Base-by-base conservation (phyloP, 1,140 invertebrate species). In the Nixonia krombeini region DNA sequence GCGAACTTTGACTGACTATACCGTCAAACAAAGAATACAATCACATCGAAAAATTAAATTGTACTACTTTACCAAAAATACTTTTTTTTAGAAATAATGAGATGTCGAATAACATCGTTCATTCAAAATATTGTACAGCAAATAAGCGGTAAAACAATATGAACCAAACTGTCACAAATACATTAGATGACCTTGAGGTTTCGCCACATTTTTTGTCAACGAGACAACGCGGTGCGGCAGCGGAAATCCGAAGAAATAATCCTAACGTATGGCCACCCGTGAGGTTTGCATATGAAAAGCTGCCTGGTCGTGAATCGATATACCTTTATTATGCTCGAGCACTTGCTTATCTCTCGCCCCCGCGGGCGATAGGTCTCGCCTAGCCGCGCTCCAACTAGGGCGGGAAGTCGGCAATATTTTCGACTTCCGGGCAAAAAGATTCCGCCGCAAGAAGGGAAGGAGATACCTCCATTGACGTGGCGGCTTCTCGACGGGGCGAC, bases 201-300 rank as follows among this genome's bases (percentile, higher is more conserved):
- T 35, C 17, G 38, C 31, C 16, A 50, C 29, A 61, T 61, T 51
- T 61, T 42, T 68, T 53, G 40, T 49, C 44, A 28, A 25, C 51
- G 17, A 50, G 56, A 50, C 33, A 18, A 25, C 31, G 59, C 38
- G 44, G 29, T 17, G 31, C 23, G 52, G 45, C 45, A 40, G 42
- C 38, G 73, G 58, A 77, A 78, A 75, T 75, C 71, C 59, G 51
- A 70, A 75, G 74, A 82, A 83, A 80, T 83, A 83, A 84, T 85
- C 81, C 78, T 81, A 82, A 84, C 75, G 79, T 80, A 85, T 85
- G 76, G 76, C 78, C 75, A 69, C 62, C 71, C 78, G 70, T 68
- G 59, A 76, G 52, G 76, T 85, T 85, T 85, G 83, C 84, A 86
- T 85, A 85, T 86, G 83, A 86, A 84, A 85, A 76, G 78, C 71